Conservation (phyloP, 2,113 vertebrate genomes). For the Rafetus swinhoei region DNA sequence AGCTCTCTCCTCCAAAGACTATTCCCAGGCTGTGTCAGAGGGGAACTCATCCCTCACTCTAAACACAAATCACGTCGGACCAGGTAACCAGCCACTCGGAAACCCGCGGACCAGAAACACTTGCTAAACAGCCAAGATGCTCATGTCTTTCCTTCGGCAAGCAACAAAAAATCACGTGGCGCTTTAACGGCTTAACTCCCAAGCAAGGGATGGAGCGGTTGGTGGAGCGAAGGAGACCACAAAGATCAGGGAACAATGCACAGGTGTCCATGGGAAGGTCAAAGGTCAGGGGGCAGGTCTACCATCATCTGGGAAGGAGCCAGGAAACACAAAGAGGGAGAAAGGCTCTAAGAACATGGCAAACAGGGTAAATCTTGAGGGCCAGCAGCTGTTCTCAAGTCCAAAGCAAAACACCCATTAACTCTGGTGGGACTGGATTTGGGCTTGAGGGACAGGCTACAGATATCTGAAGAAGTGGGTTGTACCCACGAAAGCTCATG, state of each 20-base stretch:
- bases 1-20: slow-evolving; percentile 10
- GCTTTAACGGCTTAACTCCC: not conserved
- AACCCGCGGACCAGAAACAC: not conserved
- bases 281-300: not conserved
- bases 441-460: not conserved
- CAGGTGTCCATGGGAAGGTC: not conserved
- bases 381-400: not conserved
- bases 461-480: too few species aligned
- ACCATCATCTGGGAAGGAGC: not conserved
- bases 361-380: not conserved
- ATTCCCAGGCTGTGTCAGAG: not conserved
- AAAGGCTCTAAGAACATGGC: not conserved
- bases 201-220: rapidly evolving
- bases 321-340: not conserved
- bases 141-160: not conserved
- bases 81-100: slow-evolving; percentile 9
- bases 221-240: rapidly evolving
- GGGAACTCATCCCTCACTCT: not conserved
- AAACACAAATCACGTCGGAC: not conserved
- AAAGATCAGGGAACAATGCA: not conserved
- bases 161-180: not conserved
- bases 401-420: not conserved
- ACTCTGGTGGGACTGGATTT: not conserved
- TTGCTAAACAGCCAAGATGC: not conserved
- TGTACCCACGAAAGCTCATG: too few species aligned